phyloP scores from a whole-genome alignment of 2,888 invertebrate genomes.

The Thereva unica region DNA sequence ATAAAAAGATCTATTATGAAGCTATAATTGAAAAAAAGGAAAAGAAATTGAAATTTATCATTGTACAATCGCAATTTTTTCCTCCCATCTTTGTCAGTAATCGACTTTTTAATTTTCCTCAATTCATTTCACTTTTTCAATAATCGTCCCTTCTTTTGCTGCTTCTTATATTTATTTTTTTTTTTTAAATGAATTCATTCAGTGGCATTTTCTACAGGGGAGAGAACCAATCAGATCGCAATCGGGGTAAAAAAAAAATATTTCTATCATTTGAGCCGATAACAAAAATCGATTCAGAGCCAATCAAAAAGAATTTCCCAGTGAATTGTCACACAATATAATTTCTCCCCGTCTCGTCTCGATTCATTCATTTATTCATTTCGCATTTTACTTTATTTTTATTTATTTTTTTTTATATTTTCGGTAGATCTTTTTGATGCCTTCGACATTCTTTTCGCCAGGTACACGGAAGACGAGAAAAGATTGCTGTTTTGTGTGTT shows the following conservation, averaged over 20 bases:
- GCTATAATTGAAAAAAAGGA: no score
- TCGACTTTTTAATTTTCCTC: constrained; percentile 15
- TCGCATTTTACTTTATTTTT: background rate
- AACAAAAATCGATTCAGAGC: constrained; percentile 31
- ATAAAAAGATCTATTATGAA: no score
- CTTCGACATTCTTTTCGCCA: no score
- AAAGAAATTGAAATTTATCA: no score
- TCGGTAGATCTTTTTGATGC: no score
- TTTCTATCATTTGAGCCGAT: constrained; percentile 29
- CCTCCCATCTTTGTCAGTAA: constrained; percentile 1
- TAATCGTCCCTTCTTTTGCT: background rate
- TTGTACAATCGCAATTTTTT: background rate
- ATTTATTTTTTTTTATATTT: background rate
- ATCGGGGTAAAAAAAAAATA: constrained; percentile 14
- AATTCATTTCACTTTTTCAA: constrained; percentile 11
- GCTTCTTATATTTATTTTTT: no score
- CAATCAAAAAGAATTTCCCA: constrained; percentile 34
- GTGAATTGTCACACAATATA: constrained; percentile 30
- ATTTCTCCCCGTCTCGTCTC: constrained; percentile 9
- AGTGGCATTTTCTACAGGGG: constrained; percentile 16
- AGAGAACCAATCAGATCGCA: constrained; percentile 21
- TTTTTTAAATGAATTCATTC: constrained; percentile 5
- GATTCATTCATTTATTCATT: background rate
- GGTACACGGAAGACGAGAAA: no score
- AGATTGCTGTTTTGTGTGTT: no score